These are phyloP conservation scores for Cololabis saira DNA, from an alignment of 2,113 vertebrate genomes.

Conservation along the genomic window DNA sequence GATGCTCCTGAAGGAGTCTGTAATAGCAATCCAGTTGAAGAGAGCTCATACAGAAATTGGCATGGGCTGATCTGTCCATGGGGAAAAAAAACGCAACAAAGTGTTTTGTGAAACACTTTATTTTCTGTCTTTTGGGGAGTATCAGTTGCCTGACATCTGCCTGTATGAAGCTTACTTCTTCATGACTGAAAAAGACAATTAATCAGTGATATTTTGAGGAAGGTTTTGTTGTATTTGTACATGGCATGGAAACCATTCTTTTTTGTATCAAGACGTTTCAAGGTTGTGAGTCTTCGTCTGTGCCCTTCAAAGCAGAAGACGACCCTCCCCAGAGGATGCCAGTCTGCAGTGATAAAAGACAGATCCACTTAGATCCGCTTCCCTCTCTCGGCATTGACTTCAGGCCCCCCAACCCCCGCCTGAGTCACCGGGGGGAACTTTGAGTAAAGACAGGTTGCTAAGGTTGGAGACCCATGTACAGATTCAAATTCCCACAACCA, in stretches of 20 bases:
- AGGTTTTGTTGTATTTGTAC: not conserved
- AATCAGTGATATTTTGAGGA: not conserved
- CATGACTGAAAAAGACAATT: conserved; percentile 27
- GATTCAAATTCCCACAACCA: conserved; percentile 69
- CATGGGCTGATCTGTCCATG: conserved; percentile 42
- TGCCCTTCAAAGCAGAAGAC: conserved; percentile 38
- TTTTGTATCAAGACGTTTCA: not conserved
- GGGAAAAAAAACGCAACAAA: conserved; percentile 56
- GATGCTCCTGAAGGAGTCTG: conserved; percentile 38
- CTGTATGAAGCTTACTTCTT: conserved; percentile 26
- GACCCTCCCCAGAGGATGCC: conserved; percentile 36
- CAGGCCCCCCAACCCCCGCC: conserved; percentile 11
- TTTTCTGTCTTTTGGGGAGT: conserved; percentile 54
- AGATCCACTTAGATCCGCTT: conserved; percentile 61
- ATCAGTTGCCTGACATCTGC: conserved; percentile 57
- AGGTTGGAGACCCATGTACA: conserved; percentile 48
- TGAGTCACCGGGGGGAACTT: conserved; percentile 50
- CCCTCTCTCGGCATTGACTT: conserved; percentile 39
- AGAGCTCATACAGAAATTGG: conserved; percentile 22
- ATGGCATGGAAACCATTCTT: not conserved
- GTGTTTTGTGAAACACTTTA: conserved; percentile 33
- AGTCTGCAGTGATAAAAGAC: conserved; percentile 61
- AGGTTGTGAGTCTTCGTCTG: not conserved
- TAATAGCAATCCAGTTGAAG: conserved; percentile 40
- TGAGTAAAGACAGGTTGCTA: conserved; percentile 73